These are phyloP conservation scores for Drosophila paramelanica DNA, from an alignment of 2,888 invertebrate species.

Conservation along the genomic window DNA sequence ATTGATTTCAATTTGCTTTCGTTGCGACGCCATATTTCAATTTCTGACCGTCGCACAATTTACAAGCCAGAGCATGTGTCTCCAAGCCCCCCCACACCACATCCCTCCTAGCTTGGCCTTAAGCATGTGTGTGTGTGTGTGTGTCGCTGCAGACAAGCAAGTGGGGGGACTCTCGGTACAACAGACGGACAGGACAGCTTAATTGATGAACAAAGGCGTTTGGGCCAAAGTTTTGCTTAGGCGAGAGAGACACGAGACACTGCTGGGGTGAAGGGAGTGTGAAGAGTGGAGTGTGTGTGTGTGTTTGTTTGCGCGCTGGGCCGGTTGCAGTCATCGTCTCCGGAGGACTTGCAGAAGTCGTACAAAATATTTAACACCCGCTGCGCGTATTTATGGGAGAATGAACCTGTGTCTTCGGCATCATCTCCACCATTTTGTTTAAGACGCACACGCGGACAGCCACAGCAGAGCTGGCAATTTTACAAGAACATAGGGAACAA, in stretches of 20 bases:
- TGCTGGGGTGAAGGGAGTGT: constrained; percentile 14
- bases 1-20: constrained; percentile 77
- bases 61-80: constrained; percentile 74
- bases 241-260: constrained; percentile 47
- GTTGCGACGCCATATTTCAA: constrained; percentile 78
- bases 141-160: constrained; percentile 19
- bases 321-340: constrained; percentile 42
- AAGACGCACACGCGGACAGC: constrained; percentile 45
- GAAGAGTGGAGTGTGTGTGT: neutral
- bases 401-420: constrained; percentile 81
- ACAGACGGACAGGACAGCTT: constrained; percentile 72
- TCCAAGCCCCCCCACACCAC: constrained; percentile 45
- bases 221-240: constrained; percentile 70
- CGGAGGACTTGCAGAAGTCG: constrained; percentile 77
- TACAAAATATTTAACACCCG: constrained; percentile 82
- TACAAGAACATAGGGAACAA: neutral
- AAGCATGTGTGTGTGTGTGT: constrained; percentile 13
- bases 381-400: constrained; percentile 84
- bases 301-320: constrained; percentile 8
- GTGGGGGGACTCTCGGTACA: constrained; percentile 22
- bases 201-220: constrained; percentile 81
- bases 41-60: constrained; percentile 74
- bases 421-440: constrained; percentile 73
- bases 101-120: neutral
- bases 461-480: neutral